Percentiles rank a stretch among this genome's conserved stretches.
phyloP scores from a whole-genome alignment of 2,113 vertebrate species.

The Proteles cristata region DNA sequence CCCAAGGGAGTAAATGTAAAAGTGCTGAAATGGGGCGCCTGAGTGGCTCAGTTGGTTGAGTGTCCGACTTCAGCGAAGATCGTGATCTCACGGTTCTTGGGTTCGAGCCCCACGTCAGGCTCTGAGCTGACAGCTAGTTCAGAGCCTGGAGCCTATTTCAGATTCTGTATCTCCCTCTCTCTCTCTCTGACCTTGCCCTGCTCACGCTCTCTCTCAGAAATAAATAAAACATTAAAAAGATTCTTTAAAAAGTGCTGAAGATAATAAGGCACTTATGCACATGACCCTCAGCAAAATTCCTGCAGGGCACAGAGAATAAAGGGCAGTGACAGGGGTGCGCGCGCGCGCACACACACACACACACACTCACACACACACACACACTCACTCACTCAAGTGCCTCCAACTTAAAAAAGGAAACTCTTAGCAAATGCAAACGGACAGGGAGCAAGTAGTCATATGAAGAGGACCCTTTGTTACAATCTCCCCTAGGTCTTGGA shows the following conservation, averaged over 20 bases:
- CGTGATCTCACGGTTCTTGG: too few relatives aligned
- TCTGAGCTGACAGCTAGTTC: too few relatives aligned
- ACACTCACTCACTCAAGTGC: not conserved
- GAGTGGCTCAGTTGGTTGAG: too few relatives aligned
- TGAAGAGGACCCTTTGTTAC: conserved; percentile 35
- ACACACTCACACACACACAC: not conserved
- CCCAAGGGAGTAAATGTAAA: not conserved
- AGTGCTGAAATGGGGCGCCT: not conserved
- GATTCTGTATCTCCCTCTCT: too few relatives aligned
- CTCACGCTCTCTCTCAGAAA: too few relatives aligned
- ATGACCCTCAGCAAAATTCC: conserved; percentile 54
- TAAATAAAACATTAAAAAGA: too few relatives aligned
- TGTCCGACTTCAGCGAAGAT: too few relatives aligned
- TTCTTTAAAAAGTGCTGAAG: not conserved
- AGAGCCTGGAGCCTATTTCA: too few relatives aligned
- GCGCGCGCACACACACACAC: too few relatives aligned
- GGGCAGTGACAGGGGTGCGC: not conserved
- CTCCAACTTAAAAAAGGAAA: conserved; percentile 45
- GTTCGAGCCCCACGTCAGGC: too few relatives aligned
- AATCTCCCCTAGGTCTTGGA: conserved; percentile 13
- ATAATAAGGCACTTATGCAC: conserved; percentile 36
- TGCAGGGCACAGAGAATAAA: conserved; percentile 33
- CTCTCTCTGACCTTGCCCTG: too few relatives aligned
- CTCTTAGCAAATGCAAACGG: conserved; percentile 45
- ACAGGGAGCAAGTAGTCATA: conserved; percentile 8